Base-by-base conservation (phyloP, 2,113 vertebrate genomes). In the Genyomyrus donnyi region DNA sequence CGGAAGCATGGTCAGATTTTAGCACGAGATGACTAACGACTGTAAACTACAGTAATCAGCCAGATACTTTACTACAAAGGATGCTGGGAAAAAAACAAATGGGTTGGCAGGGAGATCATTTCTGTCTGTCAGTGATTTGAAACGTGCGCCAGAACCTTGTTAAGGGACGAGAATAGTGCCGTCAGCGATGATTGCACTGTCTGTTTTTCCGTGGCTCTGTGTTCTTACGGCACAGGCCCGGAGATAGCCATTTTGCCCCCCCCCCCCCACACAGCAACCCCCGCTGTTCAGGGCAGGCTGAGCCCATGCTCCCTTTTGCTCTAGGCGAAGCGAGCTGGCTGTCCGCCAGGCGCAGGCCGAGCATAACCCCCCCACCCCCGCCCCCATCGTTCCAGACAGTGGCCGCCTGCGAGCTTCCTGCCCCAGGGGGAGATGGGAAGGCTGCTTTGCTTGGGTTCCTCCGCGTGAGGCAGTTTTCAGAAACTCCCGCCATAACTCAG, bases 371-470 rank as follows among this genome's bases (percentile, higher is more conserved):
- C 83, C 48, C 88, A 35, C 89, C 88, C 90, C 90, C 48, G 31
- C 87, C 90, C 85, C 80, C 35, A 77, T 46, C 35, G 80, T 86
- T 80, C 66, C 85, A 91, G 91, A 92, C 91, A 86, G 85, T 91
- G 90, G 91, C 87, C 89, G 88, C 91, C 90, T 70, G 88, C 35
- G 21, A 48, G 92, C 91, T 93, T 93, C 93, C 93, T 93, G 93
- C 92, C 93, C 91, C 84, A 91, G 90, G 84, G 31, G 88, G 58
- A 45, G 31, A 85, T 87, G 90, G 89, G 88, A 42, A 89, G 88
- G 80, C 88, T 53, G 80, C 90, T 92, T 93, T 89, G 85, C 77
- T 77, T 15, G 42, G 80, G 77, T 45, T 83, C 77, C 77, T 19
- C 31, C 19, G 35, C 0, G 7, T 45, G 77, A 45, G 31, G 35